phyloP scores from a whole-genome alignment of 2,797 vertebrate species.

The Tachyglossus aculeatus region DNA sequence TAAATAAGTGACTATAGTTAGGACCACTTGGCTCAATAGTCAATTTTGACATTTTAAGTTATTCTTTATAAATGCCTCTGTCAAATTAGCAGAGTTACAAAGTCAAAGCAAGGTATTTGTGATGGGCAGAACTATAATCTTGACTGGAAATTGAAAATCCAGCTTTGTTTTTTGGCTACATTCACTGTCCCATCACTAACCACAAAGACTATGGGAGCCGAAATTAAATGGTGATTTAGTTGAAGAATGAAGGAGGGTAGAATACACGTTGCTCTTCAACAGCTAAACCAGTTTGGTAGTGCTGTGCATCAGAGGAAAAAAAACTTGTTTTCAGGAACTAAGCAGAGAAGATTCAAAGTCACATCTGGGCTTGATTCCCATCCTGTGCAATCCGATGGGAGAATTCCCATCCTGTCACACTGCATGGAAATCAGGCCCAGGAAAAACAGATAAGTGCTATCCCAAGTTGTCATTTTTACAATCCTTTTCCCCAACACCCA shows the following conservation, averaged over 20 bases:
- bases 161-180: neutral
- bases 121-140: constrained; percentile 3
- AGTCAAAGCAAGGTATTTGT: constrained; percentile 16
- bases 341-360: constrained; percentile 1
- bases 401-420: constrained; percentile 11
- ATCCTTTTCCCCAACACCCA: neutral
- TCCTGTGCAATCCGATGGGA: constrained; percentile 3
- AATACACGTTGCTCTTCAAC: constrained; percentile 24
- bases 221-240: constrained; percentile 12
- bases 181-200: constrained; percentile 15
- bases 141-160: constrained; percentile 24
- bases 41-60: neutral
- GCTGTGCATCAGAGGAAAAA: constrained; percentile 8
- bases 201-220: constrained; percentile 16
- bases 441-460: neutral
- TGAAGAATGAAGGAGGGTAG: constrained; percentile 9
- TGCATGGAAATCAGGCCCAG: constrained; percentile 24
- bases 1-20: neutral
- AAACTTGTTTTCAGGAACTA: constrained; percentile 28
- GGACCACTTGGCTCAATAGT: neutral
- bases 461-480: constrained; percentile 23
- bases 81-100: neutral
- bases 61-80: neutral
- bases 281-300: constrained; percentile 3
- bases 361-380: constrained; percentile 35